Evolutionary conservation across 2,888 invertebrate species (phyloP).

Genomic region (Tachina lurida): DNA sequence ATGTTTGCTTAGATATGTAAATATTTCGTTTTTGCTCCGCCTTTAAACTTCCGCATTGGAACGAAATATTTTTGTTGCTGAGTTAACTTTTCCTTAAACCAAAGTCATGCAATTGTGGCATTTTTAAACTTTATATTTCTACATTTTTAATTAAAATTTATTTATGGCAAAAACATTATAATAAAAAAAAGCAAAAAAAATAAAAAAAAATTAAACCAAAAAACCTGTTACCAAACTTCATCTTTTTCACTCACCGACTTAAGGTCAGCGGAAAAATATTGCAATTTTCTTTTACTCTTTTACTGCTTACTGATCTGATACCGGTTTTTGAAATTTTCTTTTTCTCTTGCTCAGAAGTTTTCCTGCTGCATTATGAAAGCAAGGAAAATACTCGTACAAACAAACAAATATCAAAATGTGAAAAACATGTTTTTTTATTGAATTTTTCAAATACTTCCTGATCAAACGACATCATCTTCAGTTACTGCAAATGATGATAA

Average conservation of each 20-base stretch:
- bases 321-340: slow-evolving; percentile 56
- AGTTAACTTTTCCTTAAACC: slow-evolving; percentile 37
- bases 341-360: slow-evolving; percentile 39
- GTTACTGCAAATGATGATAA: slow-evolving; percentile 6
- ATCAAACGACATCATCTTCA: slow-evolving; percentile 56
- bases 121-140: slow-evolving; percentile 14
- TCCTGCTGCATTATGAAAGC: slow-evolving; percentile 14
- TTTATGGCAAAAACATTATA: slow-evolving; percentile 17
- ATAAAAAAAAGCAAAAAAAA: not conserved
- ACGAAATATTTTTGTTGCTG: slow-evolving; percentile 15
- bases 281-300: slow-evolving; percentile 24
- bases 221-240: slow-evolving; percentile 64
- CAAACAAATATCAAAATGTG: slow-evolving; percentile 12
- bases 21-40: not conserved
- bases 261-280: slow-evolving; percentile 63
- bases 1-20: slow-evolving; percentile 44
- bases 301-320: slow-evolving; percentile 25
- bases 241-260: slow-evolving; percentile 39
- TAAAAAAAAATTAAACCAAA: slow-evolving; percentile 25
- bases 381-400: slow-evolving; percentile 5
- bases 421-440: slow-evolving; percentile 63
- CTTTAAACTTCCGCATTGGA: slow-evolving; percentile 52
- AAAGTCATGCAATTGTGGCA: slow-evolving; percentile 49
- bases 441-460: slow-evolving; percentile 65
- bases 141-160: slow-evolving; percentile 33